A percentile compares a stretch with the other conserved stretches of the same genome.
phyloP scores from a whole-genome alignment of 2,888 invertebrate species.

The Heliconius aoede region DNA sequence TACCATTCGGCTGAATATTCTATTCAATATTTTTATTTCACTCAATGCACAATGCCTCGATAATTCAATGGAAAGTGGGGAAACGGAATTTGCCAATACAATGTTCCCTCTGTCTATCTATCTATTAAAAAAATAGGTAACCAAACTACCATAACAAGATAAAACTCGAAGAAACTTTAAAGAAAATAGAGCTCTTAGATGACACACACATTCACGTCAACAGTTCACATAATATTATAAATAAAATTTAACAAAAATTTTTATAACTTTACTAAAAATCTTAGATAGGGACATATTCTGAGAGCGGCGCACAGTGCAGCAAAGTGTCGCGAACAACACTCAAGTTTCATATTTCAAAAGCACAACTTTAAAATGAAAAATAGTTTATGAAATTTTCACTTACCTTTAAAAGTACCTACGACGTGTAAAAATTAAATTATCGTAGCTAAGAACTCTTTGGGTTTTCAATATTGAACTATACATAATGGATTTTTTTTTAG shows the following conservation, averaged over 20 bases:
- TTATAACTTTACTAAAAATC: constrained; percentile 12
- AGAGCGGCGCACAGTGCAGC: background rate
- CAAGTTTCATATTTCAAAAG: constrained; percentile 29
- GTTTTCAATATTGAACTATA: background rate
- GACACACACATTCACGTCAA: background rate
- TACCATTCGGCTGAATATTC: too few species aligned
- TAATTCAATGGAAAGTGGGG: too few species aligned
- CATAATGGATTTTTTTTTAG: background rate
- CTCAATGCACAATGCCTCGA: too few species aligned
- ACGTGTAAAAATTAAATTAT: constrained; percentile 27
- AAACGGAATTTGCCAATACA: too few species aligned
- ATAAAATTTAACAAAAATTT: constrained; percentile 1
- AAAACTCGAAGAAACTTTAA: background rate
- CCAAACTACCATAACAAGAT: too few species aligned
- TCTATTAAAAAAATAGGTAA: too few species aligned
- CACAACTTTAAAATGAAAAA: constrained; percentile 25
- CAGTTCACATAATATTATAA: background rate
- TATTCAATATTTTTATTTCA: too few species aligned
- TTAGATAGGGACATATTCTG: background rate
- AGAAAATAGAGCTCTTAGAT: background rate
- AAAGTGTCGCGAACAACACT: constrained; percentile 25
- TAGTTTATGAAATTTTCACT: constrained; percentile 30
- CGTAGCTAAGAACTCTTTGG: constrained; percentile 3
- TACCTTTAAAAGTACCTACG: constrained; percentile 19
- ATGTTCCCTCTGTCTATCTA: too few species aligned